Conservation (phyloP, 2,888 invertebrate genomes). For the Sinopyrophorus schimmeli region DNA sequence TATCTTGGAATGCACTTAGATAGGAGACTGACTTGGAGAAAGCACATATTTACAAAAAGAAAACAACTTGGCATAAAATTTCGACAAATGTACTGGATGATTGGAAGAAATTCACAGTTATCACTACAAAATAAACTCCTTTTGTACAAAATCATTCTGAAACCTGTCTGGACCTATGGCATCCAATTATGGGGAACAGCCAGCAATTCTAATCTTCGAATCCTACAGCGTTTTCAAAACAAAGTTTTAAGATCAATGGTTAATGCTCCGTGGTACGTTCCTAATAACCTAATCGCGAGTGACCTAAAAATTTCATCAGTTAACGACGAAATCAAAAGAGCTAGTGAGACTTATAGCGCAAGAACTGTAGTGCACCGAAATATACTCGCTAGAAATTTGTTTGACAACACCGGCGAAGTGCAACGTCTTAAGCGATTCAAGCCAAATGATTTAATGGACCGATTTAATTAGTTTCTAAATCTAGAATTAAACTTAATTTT, state of each 20-base stretch:
- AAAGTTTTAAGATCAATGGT: slow-evolving; percentile 3
- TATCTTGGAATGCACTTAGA: slow-evolving; percentile 20
- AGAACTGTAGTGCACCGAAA: slow-evolving; percentile 5
- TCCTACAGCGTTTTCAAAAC: slow-evolving; percentile 3
- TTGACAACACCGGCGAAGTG: slow-evolving; percentile 2
- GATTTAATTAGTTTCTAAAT: slow-evolving; percentile 6
- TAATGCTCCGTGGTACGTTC: slow-evolving; percentile 10
- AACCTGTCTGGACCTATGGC: slow-evolving; percentile 6
- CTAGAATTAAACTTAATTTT: no score
- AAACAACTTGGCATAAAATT: slow-evolving; percentile 4
- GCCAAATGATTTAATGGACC: slow-evolving; percentile 1
- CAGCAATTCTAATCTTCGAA: not conserved
- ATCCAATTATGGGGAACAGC: slow-evolving; percentile 7
- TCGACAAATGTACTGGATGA: slow-evolving; percentile 5
- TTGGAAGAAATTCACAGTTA: slow-evolving; percentile 1
- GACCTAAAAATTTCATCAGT: slow-evolving; percentile 2
- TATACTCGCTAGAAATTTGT: not conserved
- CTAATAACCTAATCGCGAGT: slow-evolving; percentile 3
- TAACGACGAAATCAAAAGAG: slow-evolving; percentile 1
- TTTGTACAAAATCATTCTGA: no score
- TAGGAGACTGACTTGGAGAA: not conserved
- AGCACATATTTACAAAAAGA: slow-evolving; percentile 4
- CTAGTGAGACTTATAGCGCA: not conserved
- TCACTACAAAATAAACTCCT: not conserved
- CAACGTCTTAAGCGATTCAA: not conserved